These are phyloP conservation scores for Scotopteryx bipunctaria DNA, from an alignment of 2,888 invertebrate species.

Conservation along the genomic window DNA sequence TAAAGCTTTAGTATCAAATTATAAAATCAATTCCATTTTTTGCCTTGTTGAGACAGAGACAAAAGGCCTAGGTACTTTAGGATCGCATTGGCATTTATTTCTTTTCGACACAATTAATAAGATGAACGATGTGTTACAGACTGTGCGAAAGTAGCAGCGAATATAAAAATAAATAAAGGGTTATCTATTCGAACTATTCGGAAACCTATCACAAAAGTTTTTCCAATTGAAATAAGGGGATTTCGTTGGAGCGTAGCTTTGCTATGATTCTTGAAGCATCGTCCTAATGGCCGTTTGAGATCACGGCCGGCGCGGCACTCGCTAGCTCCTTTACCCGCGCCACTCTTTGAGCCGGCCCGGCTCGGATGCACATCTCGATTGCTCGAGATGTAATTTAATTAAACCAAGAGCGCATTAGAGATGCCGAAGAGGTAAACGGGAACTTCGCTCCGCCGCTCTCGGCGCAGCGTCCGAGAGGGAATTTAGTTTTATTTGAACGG, in stretches of 20 bases:
- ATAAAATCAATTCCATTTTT: conserved; percentile 47
- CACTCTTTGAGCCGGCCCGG: conserved; percentile 47
- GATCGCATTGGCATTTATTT: conserved; percentile 47
- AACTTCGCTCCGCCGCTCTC: conserved; percentile 47
- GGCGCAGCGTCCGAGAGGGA: conserved; percentile 41
- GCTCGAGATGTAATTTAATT: conserved; percentile 69
- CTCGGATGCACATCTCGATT: conserved; percentile 54
- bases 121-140: conserved; percentile 32
- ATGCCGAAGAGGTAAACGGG: conserved; percentile 58
- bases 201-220: neutral
- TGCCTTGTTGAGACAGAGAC: conserved; percentile 40
- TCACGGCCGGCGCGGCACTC: conserved; percentile 9
- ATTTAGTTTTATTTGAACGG: conserved; percentile 49
- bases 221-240: conserved; percentile 6
- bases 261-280: conserved; percentile 22
- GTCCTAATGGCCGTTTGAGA: conserved; percentile 34
- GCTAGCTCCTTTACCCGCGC: conserved; percentile 23
- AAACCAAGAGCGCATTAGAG: conserved; percentile 63
- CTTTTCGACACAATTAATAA: conserved; percentile 40
- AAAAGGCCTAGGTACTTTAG: conserved; percentile 41
- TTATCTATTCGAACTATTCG: too few species aligned
- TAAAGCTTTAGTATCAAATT: neutral
- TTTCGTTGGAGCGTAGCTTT: conserved; percentile 11
- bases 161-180: neutral
- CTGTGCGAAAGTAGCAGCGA: too few species aligned